A percentile compares a stretch with the other conserved stretches of the same genome.
Conservation (phyloP, 92 coral and sea anemone species). For the Actinernus sp. region DNA sequence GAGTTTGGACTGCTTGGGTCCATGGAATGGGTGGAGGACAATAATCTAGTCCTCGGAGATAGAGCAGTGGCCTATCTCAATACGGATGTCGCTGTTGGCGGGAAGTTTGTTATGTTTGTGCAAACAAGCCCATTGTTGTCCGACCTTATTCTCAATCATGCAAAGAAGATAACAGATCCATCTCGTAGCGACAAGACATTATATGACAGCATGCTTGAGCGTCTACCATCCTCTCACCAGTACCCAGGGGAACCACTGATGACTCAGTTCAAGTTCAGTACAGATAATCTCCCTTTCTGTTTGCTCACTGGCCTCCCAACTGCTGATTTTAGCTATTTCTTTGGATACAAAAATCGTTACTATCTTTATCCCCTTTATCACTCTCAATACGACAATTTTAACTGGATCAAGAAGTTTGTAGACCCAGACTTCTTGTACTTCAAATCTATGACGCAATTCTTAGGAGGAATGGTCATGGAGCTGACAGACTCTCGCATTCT, state of each 20-base stretch:
- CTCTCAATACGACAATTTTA: conserved; percentile 83
- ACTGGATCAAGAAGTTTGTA: conserved; percentile 77
- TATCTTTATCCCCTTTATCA: conserved; percentile 87
- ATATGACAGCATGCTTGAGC: conserved; percentile 51
- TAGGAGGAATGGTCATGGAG: conserved; percentile 76
- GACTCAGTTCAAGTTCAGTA: conserved; percentile 26
- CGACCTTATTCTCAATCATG: conserved; percentile 53
- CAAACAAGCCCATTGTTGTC: conserved; percentile 52
- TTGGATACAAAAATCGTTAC: conserved; percentile 15
- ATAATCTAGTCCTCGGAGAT: conserved; percentile 38
- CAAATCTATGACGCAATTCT: conserved; percentile 76
- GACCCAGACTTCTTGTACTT: conserved; percentile 87
- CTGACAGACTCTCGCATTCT: conserved; percentile 68
- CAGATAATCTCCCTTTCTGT: conserved; percentile 85
- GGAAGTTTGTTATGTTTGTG: conserved; percentile 30
- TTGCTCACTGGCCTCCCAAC: conserved; percentile 72
- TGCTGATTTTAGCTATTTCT: conserved; percentile 92
- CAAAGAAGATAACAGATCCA: conserved; percentile 46
- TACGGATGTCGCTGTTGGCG: conserved; percentile 76
- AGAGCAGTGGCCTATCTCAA: conserved; percentile 66
- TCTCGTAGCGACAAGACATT: conserved; percentile 18
- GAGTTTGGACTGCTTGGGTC: conserved; percentile 71
- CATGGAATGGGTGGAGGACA: conserved; percentile 62
- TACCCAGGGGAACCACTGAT: conserved; percentile 49
- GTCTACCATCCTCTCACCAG: conserved; percentile 20